phyloP scores from a whole-genome alignment of 2,888 invertebrate genomes.

The Himalopsyche anomala region DNA sequence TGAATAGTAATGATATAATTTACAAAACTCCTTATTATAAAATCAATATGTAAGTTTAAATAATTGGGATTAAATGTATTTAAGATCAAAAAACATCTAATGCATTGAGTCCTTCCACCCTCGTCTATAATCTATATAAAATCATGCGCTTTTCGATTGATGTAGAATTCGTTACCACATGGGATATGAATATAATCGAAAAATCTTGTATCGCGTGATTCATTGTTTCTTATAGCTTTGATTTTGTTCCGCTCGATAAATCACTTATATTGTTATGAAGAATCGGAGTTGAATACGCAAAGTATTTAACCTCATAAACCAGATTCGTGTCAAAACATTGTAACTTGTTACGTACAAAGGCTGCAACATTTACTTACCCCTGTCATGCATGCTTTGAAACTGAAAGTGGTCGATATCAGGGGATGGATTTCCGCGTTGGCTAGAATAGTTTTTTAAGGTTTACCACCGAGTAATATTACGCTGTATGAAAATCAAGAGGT shows the following conservation, averaged over 20 bases:
- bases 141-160: not conserved
- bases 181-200: not conserved
- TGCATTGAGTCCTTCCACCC: too few relatives aligned
- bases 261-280: conserved; percentile 2
- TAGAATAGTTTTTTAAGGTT: not conserved
- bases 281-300: conserved; percentile 12
- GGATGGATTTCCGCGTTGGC: conserved; percentile 14
- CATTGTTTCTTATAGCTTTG: not conserved
- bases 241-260: not conserved
- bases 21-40: too few relatives aligned
- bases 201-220: not conserved
- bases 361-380: conserved; percentile 5
- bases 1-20: too few relatives aligned
- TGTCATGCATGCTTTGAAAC: conserved; percentile 13
- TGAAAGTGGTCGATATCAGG: conserved; percentile 20
- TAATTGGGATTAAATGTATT: too few relatives aligned
- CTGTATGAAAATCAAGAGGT: not conserved
- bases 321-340: conserved; percentile 15
- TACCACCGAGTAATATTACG: not conserved
- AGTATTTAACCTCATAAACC: conserved; percentile 32
- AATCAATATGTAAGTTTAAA: too few relatives aligned
- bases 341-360: not conserved
- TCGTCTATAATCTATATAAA: not conserved
- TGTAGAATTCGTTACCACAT: not conserved
- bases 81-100: too few relatives aligned